A percentile compares a stretch with the other conserved stretches of the same genome.
These are phyloP conservation scores for Denticeps clupeoides DNA, from an alignment of 2,797 vertebrate species.

Conservation along the genomic window DNA sequence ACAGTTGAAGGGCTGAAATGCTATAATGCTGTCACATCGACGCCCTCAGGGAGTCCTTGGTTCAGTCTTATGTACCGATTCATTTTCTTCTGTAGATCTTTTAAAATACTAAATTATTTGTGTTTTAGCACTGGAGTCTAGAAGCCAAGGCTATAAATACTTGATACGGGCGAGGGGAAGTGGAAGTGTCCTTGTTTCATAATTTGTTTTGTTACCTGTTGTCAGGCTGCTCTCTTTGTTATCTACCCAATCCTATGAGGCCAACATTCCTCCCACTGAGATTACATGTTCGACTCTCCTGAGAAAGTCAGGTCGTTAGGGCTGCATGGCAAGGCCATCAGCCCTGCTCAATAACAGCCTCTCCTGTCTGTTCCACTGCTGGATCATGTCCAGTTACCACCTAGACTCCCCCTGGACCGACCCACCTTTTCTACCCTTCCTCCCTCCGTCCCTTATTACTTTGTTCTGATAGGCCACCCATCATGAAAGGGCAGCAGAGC, in stretches of 20 bases:
- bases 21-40: too few relatives aligned
- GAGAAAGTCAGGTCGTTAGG: conserved; percentile 36
- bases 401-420: conserved; percentile 19
- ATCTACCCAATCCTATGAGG: background rate
- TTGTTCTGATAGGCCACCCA: conserved; percentile 6
- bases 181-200: background rate
- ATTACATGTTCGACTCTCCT: conserved; percentile 24
- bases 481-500: conserved; percentile 8
- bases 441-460: conserved; percentile 3
- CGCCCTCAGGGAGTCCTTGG: too few relatives aligned
- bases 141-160: background rate
- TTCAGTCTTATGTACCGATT: too few relatives aligned
- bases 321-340: conserved; percentile 34
- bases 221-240: conserved; percentile 20
- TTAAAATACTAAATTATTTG: background rate
- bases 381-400: conserved; percentile 28
- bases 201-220: conserved; percentile 15
- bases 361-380: conserved; percentile 21
- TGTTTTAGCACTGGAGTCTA: background rate
- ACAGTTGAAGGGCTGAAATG: background rate
- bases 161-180: background rate
- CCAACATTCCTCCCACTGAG: background rate
- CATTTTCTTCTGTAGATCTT: too few relatives aligned
- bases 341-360: conserved; percentile 23
- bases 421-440: conserved; percentile 8